Evolutionary conservation across 2,113 vertebrate species (phyloP).

Genomic region (Microcebus tavaratra): DNA sequence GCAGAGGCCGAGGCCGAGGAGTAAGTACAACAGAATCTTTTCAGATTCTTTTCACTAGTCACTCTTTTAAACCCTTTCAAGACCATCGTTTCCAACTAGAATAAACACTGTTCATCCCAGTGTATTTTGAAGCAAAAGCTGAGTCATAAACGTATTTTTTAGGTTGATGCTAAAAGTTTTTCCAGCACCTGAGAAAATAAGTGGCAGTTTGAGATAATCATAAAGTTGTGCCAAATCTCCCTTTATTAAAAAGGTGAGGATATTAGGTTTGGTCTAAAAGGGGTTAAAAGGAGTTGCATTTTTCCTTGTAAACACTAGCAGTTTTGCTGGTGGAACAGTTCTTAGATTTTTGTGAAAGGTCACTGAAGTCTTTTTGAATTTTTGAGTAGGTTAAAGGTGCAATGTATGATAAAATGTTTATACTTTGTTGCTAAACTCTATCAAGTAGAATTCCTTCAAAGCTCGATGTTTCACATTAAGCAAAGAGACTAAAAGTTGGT

Average conservation of each 20-base stretch:
- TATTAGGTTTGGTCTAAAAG: slow-evolving; percentile 90
- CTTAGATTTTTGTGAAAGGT: slow-evolving; percentile 84
- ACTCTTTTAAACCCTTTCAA: slow-evolving; percentile 92
- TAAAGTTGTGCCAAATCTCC: slow-evolving; percentile 84
- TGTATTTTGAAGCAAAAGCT: slow-evolving; percentile 82
- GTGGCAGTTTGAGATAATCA: slow-evolving; percentile 82
- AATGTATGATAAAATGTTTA: slow-evolving; percentile 86
- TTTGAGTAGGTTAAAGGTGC: slow-evolving; percentile 91
- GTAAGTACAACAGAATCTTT: slow-evolving; percentile 95
- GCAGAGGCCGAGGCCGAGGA: slow-evolving; percentile 93
- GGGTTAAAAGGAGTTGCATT: slow-evolving; percentile 90
- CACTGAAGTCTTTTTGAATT: slow-evolving; percentile 83
- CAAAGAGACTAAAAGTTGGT: slow-evolving; percentile 37
- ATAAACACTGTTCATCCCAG: slow-evolving; percentile 84
- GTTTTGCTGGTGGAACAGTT: slow-evolving; percentile 84
- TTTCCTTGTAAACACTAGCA: slow-evolving; percentile 86
- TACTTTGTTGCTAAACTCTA: slow-evolving; percentile 55
- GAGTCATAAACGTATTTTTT: slow-evolving; percentile 81
- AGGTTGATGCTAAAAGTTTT: slow-evolving; percentile 81
- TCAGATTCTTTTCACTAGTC: slow-evolving; percentile 94
- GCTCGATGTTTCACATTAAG: slow-evolving; percentile 60
- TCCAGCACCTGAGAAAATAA: slow-evolving; percentile 80
- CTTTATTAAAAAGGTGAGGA: slow-evolving; percentile 87
- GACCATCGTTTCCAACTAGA: slow-evolving; percentile 87
- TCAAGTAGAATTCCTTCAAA: slow-evolving; percentile 58